These are phyloP conservation scores for Scolanthus callimorphus DNA, from an alignment of 92 coral and sea anemone species.

Conservation along the genomic window DNA sequence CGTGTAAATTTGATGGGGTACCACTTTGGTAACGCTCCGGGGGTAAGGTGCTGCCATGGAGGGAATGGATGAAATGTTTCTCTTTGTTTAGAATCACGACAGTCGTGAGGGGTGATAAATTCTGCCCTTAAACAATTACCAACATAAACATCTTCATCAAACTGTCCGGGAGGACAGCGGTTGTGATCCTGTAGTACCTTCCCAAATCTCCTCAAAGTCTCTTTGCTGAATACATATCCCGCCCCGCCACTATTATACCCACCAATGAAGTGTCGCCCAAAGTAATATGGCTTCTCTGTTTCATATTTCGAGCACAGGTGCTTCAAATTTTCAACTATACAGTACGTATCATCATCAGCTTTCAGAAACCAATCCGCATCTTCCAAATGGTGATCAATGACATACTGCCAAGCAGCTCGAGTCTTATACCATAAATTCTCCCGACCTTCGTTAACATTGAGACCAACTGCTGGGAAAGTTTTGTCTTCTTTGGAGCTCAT, in stretches of 20 bases:
- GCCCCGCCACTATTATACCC: conserved; percentile 30
- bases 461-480: conserved; percentile 25
- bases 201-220: conserved; percentile 25
- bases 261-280: conserved; percentile 23
- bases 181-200: conserved; percentile 14
- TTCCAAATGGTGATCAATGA: conserved; percentile 19
- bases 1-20: conserved; percentile 12
- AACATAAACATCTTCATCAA: conserved; percentile 32
- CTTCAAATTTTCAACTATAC: conserved; percentile 20
- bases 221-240: conserved; percentile 30
- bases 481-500: conserved; percentile 30
- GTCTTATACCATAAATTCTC: conserved; percentile 27
- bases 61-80: conserved; percentile 31
- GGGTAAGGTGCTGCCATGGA: conserved; percentile 24
- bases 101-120: conserved; percentile 14
- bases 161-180: conserved; percentile 14
- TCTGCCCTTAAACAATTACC: conserved; percentile 26
- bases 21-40: conserved; percentile 12
- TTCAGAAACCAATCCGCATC: conserved; percentile 34
- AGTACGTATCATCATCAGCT: conserved; percentile 27
- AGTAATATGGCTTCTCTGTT: conserved; percentile 17
- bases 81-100: conserved; percentile 14
- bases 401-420: conserved; percentile 29
- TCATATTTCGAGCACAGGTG: conserved; percentile 21
- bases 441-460: conserved; percentile 18